phyloP scores from a whole-genome alignment of 2,888 invertebrate genomes.

The Melieria picta region DNA sequence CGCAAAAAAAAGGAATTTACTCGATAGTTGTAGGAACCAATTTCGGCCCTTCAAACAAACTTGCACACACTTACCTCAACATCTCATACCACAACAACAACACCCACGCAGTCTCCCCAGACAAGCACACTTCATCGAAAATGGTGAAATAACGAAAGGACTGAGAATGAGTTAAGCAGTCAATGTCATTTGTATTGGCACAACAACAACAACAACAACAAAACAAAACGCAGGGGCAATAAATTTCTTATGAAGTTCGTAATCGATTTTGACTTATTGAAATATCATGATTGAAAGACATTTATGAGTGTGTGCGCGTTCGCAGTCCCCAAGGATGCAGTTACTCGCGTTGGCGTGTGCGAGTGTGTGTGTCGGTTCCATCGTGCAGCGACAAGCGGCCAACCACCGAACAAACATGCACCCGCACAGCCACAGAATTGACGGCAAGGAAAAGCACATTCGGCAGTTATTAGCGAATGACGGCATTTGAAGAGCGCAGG shows the following conservation, averaged over 20 bases:
- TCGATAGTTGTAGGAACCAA: no score
- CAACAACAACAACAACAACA: background rate
- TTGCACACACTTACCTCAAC: background rate
- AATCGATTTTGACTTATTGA: constrained; percentile 65
- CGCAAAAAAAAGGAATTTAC: no score
- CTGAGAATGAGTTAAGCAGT: constrained; percentile 38
- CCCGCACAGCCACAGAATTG: background rate
- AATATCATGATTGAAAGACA: constrained; percentile 65
- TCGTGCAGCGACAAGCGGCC: background rate
- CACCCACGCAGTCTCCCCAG: background rate
- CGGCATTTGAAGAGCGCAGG: constrained; percentile 15
- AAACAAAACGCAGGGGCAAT: constrained; percentile 46
- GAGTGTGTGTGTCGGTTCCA: background rate
- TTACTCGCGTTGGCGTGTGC: background rate
- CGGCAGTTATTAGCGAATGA: constrained; percentile 37
- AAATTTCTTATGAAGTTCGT: constrained; percentile 63
- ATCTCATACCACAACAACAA: background rate
- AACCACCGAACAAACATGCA: background rate
- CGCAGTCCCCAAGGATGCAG: constrained; percentile 52
- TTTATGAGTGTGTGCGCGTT: constrained; percentile 55
- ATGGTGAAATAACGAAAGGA: no score
- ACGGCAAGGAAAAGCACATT: constrained; percentile 33
- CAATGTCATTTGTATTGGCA: constrained; percentile 59
- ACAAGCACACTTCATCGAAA: no score
- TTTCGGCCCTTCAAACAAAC: background rate